phyloP scores from a whole-genome alignment of 2,797 vertebrate genomes.

The Babyrousa celebensis region DNA sequence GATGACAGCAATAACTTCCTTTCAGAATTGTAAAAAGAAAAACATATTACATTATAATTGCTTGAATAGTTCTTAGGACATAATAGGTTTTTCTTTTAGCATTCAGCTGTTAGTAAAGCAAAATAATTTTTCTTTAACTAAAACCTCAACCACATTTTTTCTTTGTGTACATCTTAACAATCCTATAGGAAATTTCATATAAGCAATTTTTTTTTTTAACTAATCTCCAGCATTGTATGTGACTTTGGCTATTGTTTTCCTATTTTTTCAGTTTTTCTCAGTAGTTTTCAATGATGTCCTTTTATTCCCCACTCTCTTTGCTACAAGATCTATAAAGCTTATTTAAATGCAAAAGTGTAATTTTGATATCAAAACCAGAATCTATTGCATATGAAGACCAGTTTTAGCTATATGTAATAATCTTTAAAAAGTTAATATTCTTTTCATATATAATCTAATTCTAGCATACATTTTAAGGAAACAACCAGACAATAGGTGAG shows the following conservation, averaged over 20 bases:
- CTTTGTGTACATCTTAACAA: neutral
- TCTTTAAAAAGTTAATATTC: constrained; percentile 3
- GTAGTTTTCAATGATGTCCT: constrained; percentile 14
- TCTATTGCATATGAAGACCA: neutral
- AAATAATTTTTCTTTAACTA: neutral
- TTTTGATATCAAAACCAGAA: constrained; percentile 55
- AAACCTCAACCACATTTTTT: neutral
- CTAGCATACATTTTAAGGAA: constrained; percentile 21
- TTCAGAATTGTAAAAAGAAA: constrained; percentile 18
- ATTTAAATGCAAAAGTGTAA: constrained; percentile 55
- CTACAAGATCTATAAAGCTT: neutral
- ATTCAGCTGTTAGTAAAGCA: neutral
- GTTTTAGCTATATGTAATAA: constrained; percentile 41
- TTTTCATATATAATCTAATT: constrained; percentile 26
- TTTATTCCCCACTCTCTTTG: neutral
- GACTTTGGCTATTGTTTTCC: constrained; percentile 18
- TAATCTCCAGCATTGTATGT: neutral
- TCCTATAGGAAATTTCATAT: neutral
- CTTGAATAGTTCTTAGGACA: neutral
- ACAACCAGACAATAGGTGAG: neutral
- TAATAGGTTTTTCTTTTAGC: neutral
- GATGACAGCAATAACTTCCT: constrained; percentile 4
- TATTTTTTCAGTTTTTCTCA: constrained; percentile 46
- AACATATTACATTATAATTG: neutral
- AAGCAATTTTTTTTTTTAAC: neutral